Evolutionary conservation across 2,113 vertebrate species (phyloP).

Genomic region (Clarias gariepinus): DNA sequence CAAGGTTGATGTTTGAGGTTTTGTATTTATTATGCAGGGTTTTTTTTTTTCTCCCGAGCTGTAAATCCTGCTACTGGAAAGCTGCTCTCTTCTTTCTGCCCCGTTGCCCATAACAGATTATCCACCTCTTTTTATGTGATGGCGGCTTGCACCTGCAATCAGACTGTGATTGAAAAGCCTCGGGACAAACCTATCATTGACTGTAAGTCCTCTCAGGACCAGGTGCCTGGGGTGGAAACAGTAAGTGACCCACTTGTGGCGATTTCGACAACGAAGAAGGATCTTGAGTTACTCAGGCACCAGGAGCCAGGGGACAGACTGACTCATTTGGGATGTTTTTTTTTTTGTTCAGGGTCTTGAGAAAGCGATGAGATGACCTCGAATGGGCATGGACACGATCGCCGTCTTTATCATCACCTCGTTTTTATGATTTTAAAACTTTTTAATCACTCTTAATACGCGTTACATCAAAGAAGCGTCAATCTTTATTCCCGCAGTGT

Average conservation of each 20-base stretch:
- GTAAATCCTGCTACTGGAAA: constrained; percentile 35
- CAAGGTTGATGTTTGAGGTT: constrained; percentile 31
- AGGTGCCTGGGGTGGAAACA: constrained; percentile 42
- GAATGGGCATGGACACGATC: background rate
- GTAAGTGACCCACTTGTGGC: constrained; percentile 52
- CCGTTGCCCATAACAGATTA: constrained; percentile 31
- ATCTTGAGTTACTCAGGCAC: constrained; percentile 40
- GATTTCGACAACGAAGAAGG: constrained; percentile 31
- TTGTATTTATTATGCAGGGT: constrained; percentile 11
- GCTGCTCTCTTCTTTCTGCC: constrained; percentile 24
- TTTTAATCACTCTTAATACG: background rate
- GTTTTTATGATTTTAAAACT: background rate
- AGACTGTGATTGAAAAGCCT: constrained; percentile 35
- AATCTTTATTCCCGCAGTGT: background rate
- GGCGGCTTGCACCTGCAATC: constrained; percentile 35
- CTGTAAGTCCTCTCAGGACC: constrained; percentile 25
- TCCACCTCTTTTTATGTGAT: constrained; percentile 36
- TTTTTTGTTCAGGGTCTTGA: background rate
- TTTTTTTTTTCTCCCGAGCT: background rate
- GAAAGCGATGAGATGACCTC: background rate
- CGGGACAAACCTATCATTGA: constrained; percentile 44
- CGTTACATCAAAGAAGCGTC: background rate
- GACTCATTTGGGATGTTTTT: background rate
- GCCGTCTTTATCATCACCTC: background rate
- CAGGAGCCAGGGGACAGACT: background rate